Evolutionary conservation across 2,113 vertebrate species (phyloP).

Genomic region (Madoqua kirkii): DNA sequence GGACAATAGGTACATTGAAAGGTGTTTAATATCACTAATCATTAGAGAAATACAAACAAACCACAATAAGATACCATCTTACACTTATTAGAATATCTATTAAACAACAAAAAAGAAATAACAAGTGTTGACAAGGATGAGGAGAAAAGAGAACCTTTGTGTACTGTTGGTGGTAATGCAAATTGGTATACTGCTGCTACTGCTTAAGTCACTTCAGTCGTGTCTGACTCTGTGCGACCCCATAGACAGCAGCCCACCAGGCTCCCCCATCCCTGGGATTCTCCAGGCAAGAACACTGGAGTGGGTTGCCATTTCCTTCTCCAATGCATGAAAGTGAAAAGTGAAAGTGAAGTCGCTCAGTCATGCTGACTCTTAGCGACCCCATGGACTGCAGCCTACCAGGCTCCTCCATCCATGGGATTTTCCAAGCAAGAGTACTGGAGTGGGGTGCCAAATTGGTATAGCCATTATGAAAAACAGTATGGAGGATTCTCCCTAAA

Average conservation of each 20-base stretch:
- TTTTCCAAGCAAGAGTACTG: no score
- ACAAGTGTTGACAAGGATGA: not conserved
- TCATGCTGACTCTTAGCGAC: rapidly evolving
- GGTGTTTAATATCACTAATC: not conserved
- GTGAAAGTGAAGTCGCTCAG: no score
- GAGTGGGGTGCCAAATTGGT: no score
- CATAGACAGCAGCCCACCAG: no score
- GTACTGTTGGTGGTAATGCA: not conserved
- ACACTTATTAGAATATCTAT: not conserved
- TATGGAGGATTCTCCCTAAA: not conserved
- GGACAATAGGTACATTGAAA: not conserved
- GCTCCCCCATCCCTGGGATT: no score
- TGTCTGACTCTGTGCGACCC: no score
- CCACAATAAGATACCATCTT: not conserved
- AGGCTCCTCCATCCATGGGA: no score
- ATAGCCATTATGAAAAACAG: not conserved
- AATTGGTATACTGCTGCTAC: not conserved
- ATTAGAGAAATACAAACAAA: not conserved
- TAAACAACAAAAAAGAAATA: not conserved
- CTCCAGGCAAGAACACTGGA: no score
- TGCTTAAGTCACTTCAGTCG: no score
- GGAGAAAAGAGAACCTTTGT: not conserved
- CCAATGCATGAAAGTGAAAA: no score
- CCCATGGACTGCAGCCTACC: no score
- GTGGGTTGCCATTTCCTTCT: no score